phyloP scores from a whole-genome alignment of 2,888 invertebrate species.

The Orthosia gracilis region DNA sequence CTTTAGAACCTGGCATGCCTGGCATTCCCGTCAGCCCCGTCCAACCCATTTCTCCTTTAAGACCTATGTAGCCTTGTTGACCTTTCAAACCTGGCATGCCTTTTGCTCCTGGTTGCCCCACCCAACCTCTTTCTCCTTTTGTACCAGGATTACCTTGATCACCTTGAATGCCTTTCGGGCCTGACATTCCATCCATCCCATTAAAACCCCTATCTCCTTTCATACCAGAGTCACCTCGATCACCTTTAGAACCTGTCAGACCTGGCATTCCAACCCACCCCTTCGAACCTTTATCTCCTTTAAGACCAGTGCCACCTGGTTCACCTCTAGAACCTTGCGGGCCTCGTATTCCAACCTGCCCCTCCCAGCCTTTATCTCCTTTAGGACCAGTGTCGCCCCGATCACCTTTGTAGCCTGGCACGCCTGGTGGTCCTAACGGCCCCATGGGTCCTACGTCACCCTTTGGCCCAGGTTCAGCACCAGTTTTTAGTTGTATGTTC shows the following conservation, averaged over 20 bases:
- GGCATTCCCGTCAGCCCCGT: not conserved
- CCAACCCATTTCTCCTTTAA: not conserved
- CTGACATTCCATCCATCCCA: not conserved
- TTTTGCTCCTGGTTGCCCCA: rapidly evolving
- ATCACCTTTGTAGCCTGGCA: not conserved
- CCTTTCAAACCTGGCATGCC: not conserved
- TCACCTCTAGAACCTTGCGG: not conserved
- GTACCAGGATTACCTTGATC: not conserved
- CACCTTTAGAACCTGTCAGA: not conserved
- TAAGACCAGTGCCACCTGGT: not conserved
- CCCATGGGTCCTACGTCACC: not conserved
- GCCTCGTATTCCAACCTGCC: not conserved
- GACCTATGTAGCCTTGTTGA: too few relatives aligned
- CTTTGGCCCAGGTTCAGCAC: not conserved
- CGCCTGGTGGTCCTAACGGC: not conserved
- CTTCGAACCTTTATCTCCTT: not conserved
- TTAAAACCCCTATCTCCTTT: not conserved
- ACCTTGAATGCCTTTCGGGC: not conserved
- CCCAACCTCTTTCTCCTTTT: not conserved
- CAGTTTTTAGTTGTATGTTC: not conserved
- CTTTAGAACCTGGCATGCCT: not conserved
- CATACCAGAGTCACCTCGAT: not conserved
- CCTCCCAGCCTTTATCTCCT: not conserved
- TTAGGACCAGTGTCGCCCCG: not conserved
- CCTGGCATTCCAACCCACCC: not conserved